These are phyloP conservation scores for Trachemys scripta DNA, from an alignment of 2,113 vertebrate genomes.

Conservation along the genomic window DNA sequence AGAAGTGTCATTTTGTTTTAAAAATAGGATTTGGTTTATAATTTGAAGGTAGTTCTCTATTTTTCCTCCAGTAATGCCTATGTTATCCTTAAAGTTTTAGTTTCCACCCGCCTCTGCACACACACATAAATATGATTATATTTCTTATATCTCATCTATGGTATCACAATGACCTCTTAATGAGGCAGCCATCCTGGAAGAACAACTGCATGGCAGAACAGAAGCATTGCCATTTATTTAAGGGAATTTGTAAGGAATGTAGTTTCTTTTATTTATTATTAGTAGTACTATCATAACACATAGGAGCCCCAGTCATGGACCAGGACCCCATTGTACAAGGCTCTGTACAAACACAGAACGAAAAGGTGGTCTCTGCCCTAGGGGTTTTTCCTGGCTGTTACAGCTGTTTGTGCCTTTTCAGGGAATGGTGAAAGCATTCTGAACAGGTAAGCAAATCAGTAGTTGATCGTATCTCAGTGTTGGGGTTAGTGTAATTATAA, in stretches of 20 bases:
- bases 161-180: not conserved
- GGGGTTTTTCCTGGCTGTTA: not conserved
- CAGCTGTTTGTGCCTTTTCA: not conserved
- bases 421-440: not conserved
- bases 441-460: too few species aligned
- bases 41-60: conserved; percentile 19
- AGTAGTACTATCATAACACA: too few species aligned
- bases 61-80: conserved; percentile 13
- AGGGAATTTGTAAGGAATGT: not conserved
- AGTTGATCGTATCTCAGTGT: not conserved
- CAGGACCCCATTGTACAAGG: too few species aligned
- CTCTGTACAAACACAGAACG: too few species aligned
- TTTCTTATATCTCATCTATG: not conserved
- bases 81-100: not conserved
- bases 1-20: not conserved
- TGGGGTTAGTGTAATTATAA: not conserved
- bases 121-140: not conserved
- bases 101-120: not conserved
- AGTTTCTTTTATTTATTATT: not conserved
- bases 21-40: not conserved
- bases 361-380: too few species aligned
- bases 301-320: too few species aligned
- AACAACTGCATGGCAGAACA: not conserved
- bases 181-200: not conserved
- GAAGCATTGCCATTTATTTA: not conserved